phyloP scores from a whole-genome alignment of 1,140 invertebrate species.

The Cylas formicarius region DNA sequence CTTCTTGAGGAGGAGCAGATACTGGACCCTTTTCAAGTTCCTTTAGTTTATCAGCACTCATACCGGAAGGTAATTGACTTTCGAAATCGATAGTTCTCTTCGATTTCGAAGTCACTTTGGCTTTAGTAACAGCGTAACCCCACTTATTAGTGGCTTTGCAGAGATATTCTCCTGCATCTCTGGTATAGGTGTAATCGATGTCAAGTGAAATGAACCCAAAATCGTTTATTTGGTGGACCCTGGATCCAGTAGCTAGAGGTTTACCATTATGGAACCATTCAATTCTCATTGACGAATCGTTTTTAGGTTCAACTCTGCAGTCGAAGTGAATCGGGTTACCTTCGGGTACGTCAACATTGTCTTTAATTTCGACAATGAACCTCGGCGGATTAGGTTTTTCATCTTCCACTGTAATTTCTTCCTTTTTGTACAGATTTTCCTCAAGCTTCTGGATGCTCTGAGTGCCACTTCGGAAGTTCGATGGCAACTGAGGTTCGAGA shows the following conservation, averaged over 20 bases:
- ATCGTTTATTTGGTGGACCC: constrained; percentile 86
- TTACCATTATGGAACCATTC: constrained; percentile 92
- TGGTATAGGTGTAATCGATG: constrained; percentile 75
- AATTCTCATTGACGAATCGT: constrained; percentile 80
- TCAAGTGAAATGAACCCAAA: constrained; percentile 88
- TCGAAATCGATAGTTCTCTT: constrained; percentile 87
- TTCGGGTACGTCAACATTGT: constrained; percentile 77
- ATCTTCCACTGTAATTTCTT: constrained; percentile 71
- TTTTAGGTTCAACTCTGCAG: constrained; percentile 79
- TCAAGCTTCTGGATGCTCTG: constrained; percentile 86
- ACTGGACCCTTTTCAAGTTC: constrained; percentile 83
- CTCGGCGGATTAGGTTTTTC: constrained; percentile 78
- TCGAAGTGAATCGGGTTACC: constrained; percentile 86
- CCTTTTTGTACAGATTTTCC: constrained; percentile 78
- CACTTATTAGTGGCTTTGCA: constrained; percentile 80
- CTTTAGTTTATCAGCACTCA: constrained; percentile 86
- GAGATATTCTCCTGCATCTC: constrained; percentile 81
- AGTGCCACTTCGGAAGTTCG: constrained; percentile 76
- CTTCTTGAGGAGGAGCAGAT: constrained; percentile 59
- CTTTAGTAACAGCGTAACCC: constrained; percentile 75
- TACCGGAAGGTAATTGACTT: constrained; percentile 85
- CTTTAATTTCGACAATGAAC: constrained; percentile 79
- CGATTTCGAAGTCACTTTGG: constrained; percentile 73
- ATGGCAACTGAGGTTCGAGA: constrained; percentile 82
- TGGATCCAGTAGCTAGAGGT: constrained; percentile 78